These are phyloP conservation scores for Eristalis intricaria DNA, from an alignment of 2,888 invertebrate species.

Conservation along the genomic window DNA sequence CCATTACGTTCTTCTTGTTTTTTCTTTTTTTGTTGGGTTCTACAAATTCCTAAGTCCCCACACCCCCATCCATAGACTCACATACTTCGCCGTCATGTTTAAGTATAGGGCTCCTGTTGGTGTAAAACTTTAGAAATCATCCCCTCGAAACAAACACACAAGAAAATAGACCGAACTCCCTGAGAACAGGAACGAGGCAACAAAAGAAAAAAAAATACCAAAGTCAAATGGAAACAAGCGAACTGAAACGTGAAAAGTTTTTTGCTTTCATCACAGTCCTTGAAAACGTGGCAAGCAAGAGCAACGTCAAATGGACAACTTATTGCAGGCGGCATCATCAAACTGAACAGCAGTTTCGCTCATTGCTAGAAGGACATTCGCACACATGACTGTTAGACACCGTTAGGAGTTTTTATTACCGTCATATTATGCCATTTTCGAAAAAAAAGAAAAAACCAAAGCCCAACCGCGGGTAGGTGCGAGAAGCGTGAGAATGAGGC, in stretches of 20 bases:
- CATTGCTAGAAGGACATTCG: constrained; percentile 44
- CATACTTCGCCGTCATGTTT: neutral
- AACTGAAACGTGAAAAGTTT: constrained; percentile 7
- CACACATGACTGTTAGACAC: constrained; percentile 52
- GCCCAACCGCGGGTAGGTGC: neutral
- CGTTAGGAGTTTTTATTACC: constrained; percentile 61
- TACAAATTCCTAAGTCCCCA: neutral
- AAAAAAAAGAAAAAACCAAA: constrained; percentile 34
- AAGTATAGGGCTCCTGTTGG: constrained; percentile 16
- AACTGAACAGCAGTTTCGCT: constrained; percentile 33
- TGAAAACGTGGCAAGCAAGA: constrained; percentile 39
- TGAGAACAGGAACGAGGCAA: constrained; percentile 1
- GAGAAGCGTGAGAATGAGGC: constrained; percentile 35
- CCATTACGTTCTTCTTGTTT: constrained; percentile 24
- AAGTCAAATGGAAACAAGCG: constrained; percentile 17
- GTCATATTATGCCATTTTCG: constrained; percentile 58
- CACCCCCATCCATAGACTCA: neutral
- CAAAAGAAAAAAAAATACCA: neutral
- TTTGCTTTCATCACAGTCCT: constrained; percentile 38
- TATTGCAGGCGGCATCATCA: neutral
- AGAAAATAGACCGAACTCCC: neutral
- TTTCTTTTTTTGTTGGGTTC: neutral
- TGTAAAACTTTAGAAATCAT: constrained; percentile 59
- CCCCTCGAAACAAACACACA: constrained; percentile 19
- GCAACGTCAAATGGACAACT: constrained; percentile 2